These are phyloP conservation scores for Neomonachus schauinslandi DNA, from an alignment of 2,113 vertebrate species.

Conservation along the genomic window DNA sequence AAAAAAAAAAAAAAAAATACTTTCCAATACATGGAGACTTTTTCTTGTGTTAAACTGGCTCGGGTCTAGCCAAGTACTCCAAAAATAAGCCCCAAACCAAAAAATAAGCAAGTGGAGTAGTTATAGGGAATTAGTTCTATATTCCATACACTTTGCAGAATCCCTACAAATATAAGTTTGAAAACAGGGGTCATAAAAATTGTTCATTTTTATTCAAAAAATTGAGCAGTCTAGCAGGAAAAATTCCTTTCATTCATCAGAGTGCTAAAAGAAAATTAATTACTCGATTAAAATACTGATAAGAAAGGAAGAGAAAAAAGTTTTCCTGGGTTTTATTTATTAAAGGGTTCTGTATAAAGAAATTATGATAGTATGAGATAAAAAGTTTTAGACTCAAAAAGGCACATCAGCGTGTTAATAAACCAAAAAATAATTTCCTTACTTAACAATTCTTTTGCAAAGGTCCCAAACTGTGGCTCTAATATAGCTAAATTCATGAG, in stretches of 20 bases:
- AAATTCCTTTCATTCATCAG: conserved; percentile 29
- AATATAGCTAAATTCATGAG: conserved; percentile 18
- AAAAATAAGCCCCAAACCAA: not conserved
- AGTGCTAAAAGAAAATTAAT: not conserved
- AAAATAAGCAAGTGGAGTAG: not conserved
- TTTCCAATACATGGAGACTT: not conserved
- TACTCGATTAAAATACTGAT: not conserved
- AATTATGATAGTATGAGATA: not conserved
- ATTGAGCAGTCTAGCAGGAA: not conserved
- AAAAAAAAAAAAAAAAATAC: conserved; percentile 3
- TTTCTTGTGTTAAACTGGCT: not conserved
- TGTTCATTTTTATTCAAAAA: conserved; percentile 8
- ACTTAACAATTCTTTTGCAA: not conserved
- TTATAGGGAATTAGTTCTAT: not conserved
- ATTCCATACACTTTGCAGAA: not conserved
- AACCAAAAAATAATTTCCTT: not conserved
- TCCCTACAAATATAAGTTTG: not conserved
- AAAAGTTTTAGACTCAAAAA: not conserved
- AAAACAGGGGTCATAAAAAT: not conserved
- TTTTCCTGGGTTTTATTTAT: not conserved
- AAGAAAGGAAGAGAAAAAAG: not conserved
- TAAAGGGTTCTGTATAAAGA: not conserved
- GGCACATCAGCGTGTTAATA: not conserved
- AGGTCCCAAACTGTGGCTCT: not conserved
- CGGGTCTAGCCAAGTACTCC: not conserved